phyloP scores from a whole-genome alignment of 2,797 vertebrate species.

The Somateria mollissima region DNA sequence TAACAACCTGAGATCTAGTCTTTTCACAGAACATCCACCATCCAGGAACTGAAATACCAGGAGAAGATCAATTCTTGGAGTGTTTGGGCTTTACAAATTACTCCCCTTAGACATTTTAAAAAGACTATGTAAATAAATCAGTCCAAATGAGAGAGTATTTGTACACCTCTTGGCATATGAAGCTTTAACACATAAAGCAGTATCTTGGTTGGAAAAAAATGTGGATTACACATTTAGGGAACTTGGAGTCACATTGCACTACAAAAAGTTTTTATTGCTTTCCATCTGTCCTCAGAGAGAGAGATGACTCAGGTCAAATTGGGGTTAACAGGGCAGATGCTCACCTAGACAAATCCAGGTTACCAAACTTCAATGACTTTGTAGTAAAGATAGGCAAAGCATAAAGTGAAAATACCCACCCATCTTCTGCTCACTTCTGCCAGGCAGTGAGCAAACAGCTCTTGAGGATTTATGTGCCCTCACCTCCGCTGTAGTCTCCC shows the following conservation, averaged over 20 bases:
- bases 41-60: neutral
- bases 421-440: neutral
- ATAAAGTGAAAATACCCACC: neutral
- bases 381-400: rapidly evolving
- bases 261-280: neutral
- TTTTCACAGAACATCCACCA: neutral
- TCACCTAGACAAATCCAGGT: neutral
- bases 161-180: neutral
- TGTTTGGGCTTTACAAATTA: neutral
- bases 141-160: neutral
- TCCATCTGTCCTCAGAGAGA: neutral
- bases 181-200: neutral
- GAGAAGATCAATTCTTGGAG: neutral
- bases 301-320: neutral
- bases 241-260: neutral
- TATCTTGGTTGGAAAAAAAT: neutral
- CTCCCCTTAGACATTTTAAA: neutral
- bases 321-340: neutral
- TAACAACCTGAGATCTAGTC: neutral
- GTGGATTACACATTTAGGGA: neutral
- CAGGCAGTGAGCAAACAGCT: neutral
- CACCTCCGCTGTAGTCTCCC: neutral
- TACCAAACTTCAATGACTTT: neutral
- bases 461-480: neutral
- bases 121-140: neutral